Percentiles rank a stretch among this genome's conserved stretches.
phyloP scores from a whole-genome alignment of 1,140 invertebrate species.

The Lasioglossum albipes region DNA sequence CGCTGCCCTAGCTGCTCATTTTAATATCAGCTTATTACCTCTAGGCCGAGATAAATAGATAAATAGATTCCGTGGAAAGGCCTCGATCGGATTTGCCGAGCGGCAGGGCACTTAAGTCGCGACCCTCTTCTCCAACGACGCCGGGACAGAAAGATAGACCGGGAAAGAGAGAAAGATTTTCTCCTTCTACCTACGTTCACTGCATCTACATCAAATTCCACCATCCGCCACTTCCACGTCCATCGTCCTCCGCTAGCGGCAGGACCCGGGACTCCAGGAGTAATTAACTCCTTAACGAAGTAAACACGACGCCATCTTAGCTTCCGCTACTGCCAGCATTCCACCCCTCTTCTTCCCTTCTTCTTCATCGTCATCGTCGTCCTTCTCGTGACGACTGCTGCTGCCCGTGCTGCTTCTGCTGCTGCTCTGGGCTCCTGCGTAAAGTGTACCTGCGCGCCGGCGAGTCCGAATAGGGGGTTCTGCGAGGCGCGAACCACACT shows the following conservation, averaged over 20 bases:
- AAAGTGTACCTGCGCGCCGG: conserved; percentile 57
- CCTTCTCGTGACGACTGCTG: conserved; percentile 24
- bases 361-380: background rate
- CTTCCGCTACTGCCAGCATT: conserved; percentile 57
- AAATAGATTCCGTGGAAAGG: conserved; percentile 75
- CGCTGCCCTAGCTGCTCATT: conserved; percentile 68
- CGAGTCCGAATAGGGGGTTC: conserved; percentile 23
- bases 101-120: conserved; percentile 68
- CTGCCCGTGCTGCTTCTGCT: background rate
- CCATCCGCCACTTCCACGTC: conserved; percentile 65
- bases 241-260: conserved; percentile 67
- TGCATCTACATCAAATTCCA: conserved; percentile 69
- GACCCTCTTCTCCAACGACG: conserved; percentile 51
- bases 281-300: conserved; percentile 81
- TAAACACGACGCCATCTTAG: conserved; percentile 80
- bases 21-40: conserved; percentile 77
- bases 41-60: conserved; percentile 75
- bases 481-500: conserved; percentile 59
- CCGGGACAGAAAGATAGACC: conserved; percentile 16
- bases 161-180: conserved; percentile 60
- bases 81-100: conserved; percentile 75
- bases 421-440: conserved; percentile 11
- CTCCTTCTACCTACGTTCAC: conserved; percentile 55
- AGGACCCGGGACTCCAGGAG: conserved; percentile 73
- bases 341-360: conserved; percentile 17